These are phyloP conservation scores for Drosophila kokeensis DNA, from an alignment of 2,888 invertebrate species.

Conservation along the genomic window DNA sequence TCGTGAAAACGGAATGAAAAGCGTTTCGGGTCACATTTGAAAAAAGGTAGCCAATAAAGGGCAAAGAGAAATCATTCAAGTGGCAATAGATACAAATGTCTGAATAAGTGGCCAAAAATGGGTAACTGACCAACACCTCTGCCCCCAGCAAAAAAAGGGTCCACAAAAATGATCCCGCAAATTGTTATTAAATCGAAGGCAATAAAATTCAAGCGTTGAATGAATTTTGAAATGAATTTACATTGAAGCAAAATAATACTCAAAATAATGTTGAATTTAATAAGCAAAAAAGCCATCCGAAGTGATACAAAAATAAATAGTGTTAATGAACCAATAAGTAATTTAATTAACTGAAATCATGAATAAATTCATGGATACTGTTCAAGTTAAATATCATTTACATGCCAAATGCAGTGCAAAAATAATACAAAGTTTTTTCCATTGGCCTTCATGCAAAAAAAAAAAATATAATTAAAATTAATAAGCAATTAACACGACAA, in stretches of 20 bases:
- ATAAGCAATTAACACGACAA: conserved; percentile 11
- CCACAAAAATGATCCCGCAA: conserved; percentile 20
- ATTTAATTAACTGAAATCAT: neutral
- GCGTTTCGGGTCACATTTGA: conserved; percentile 33
- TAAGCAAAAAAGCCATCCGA: neutral
- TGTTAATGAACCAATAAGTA: neutral
- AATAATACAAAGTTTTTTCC: neutral
- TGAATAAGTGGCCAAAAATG: conserved; percentile 26
- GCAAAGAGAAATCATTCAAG: conserved; percentile 18
- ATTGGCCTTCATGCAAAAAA: neutral
- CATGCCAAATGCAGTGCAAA: neutral
- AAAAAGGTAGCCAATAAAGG: conserved; percentile 17
- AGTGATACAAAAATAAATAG: neutral
- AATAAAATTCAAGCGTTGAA: neutral
- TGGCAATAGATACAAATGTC: conserved; percentile 53
- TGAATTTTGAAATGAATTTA: conserved; percentile 11
- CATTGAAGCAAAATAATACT: neutral
- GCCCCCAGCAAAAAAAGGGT: conserved; percentile 2
- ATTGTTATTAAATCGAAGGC: conserved; percentile 20
- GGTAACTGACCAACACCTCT: conserved; percentile 11
- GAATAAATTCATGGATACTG: neutral
- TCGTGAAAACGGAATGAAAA: conserved; percentile 30
- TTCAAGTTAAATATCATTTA: conserved; percentile 1
- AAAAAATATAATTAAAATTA: conserved; percentile 1
- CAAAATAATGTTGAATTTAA: neutral